These are phyloP conservation scores for Pongo abelii DNA, from an alignment of 2,113 vertebrate species.

Conservation along the genomic window DNA sequence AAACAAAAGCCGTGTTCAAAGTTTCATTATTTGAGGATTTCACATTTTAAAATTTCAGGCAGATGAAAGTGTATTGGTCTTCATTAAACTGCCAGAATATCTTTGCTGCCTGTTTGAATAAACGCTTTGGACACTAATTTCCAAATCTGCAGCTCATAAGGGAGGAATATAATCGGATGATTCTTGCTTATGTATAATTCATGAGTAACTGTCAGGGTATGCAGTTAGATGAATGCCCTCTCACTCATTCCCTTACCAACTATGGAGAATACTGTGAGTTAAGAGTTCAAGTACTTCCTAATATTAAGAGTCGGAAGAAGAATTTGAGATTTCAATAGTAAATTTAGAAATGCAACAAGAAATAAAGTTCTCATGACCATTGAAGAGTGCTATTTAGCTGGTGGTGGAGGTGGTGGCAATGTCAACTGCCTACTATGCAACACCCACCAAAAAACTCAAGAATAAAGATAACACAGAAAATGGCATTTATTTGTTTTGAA, in stretches of 20 bases:
- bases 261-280: background rate
- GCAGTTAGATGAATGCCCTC: background rate
- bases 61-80: background rate
- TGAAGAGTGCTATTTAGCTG: background rate
- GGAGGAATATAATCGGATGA: background rate
- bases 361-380: background rate
- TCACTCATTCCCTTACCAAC: background rate
- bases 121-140: background rate
- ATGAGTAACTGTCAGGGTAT: background rate
- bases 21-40: background rate
- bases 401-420: too few species aligned
- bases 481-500: background rate
- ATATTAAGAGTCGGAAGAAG: background rate
- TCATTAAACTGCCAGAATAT: background rate
- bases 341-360: background rate
- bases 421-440: background rate
- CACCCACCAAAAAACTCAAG: background rate
- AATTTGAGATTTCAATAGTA: background rate
- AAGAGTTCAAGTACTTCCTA: background rate
- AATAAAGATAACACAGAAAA: background rate
- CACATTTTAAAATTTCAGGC: background rate
- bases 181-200: background rate
- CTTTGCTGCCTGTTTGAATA: background rate
- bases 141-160: background rate
- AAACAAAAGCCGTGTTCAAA: background rate